These are phyloP conservation scores for Archilochus colubris DNA, from an alignment of 2,113 vertebrate species.

Conservation along the genomic window DNA sequence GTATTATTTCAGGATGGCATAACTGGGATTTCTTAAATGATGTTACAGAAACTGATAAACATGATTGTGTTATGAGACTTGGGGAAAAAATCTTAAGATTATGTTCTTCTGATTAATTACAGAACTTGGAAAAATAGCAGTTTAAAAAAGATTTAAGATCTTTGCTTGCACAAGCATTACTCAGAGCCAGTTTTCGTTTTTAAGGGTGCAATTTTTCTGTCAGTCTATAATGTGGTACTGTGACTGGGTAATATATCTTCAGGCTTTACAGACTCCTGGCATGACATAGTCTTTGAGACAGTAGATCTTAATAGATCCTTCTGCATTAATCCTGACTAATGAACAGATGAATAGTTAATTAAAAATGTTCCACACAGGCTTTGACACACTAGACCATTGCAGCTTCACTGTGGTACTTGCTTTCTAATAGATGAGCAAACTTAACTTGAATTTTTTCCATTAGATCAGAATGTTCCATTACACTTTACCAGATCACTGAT, in stretches of 20 bases:
- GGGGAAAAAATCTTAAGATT: conserved; percentile 19
- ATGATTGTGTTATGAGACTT: conserved; percentile 47
- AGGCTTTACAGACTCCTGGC: conserved; percentile 42
- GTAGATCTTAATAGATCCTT: conserved; percentile 67
- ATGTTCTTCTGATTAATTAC: conserved; percentile 60
- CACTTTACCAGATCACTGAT: conserved; percentile 65
- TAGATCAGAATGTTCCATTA: conserved; percentile 52
- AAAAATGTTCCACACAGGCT: conserved; percentile 20
- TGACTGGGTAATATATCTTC: conserved; percentile 59
- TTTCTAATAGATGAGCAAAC: conserved; percentile 33
- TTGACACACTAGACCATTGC: conserved; percentile 21
- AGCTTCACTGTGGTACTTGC: conserved; percentile 9
- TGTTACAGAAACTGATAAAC: conserved; percentile 51
- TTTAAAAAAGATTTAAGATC: conserved; percentile 65
- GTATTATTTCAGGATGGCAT: conserved; percentile 11
- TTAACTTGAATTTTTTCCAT: conserved; percentile 53
- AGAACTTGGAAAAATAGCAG: conserved; percentile 41
- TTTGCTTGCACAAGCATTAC: conserved; percentile 57
- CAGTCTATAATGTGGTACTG: conserved; percentile 59
- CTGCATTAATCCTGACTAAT: conserved; percentile 54
- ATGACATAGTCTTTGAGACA: conserved; percentile 31
- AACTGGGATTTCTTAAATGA: conserved; percentile 52
- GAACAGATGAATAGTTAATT: conserved; percentile 61
- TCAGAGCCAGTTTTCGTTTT: conserved; percentile 63
- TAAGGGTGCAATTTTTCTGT: conserved; percentile 65